These are phyloP conservation scores for Temnothorax longispinosus DNA, from an alignment of 1,140 invertebrate species.

Conservation along the genomic window DNA sequence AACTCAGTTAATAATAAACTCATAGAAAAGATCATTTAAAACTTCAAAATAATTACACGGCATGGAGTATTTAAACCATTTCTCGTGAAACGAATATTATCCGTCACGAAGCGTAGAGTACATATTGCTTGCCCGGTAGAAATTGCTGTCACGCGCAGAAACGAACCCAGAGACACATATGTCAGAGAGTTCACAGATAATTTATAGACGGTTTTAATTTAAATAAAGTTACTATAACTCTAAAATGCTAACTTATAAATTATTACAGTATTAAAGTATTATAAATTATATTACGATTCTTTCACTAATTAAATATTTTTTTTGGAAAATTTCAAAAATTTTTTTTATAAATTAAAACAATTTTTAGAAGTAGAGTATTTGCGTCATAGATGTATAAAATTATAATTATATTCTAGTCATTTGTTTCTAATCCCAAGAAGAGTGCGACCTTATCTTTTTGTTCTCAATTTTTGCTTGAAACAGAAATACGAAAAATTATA, in stretches of 20 bases:
- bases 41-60: conserved; percentile 65
- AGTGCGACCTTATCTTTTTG: not conserved
- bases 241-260: not conserved
- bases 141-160: conserved; percentile 57
- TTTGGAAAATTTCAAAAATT: not conserved
- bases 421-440: not conserved
- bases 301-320: not conserved
- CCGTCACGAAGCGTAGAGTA: conserved; percentile 32
- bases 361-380: not conserved
- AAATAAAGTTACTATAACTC: not conserved
- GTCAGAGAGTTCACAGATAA: not conserved
- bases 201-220: not conserved
- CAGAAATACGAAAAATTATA: not conserved
- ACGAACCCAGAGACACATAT: not conserved
- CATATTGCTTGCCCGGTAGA: conserved; percentile 14
- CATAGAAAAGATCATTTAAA: conserved; percentile 54
- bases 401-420: not conserved
- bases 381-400: not conserved
- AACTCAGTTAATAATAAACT: conserved; percentile 53
- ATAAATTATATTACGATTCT: not conserved
- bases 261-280: not conserved
- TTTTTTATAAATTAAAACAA: not conserved
- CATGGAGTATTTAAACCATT: conserved; percentile 52
- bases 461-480: not conserved
- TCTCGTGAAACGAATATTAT: conserved; percentile 46